Evolutionary conservation across 53 echinoderm and acorn worm genomes (phyloP).

Genomic region (Arbacia lixula): DNA sequence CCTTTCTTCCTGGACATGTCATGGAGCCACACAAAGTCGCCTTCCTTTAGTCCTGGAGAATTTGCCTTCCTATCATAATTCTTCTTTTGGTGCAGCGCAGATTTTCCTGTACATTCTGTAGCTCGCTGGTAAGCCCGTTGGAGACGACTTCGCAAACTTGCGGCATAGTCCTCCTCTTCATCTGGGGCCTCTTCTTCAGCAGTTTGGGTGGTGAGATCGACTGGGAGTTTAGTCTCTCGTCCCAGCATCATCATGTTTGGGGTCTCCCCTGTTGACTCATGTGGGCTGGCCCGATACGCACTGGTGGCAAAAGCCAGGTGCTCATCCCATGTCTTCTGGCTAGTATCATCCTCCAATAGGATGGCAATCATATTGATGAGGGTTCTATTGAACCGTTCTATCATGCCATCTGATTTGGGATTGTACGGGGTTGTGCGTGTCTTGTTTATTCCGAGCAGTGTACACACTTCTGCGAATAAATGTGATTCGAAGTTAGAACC

Average conservation of each 20-base stretch:
- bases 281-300: too few relatives aligned
- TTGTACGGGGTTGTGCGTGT: slow-evolving; percentile 53
- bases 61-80: too few relatives aligned
- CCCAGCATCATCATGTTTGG: slow-evolving; percentile 74
- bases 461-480: slow-evolving; percentile 36
- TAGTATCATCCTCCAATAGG: background rate
- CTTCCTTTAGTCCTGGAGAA: too few relatives aligned
- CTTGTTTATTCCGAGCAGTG: slow-evolving; percentile 47
- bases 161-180: too few relatives aligned
- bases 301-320: slow-evolving; percentile 58
- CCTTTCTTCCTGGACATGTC: too few relatives aligned
- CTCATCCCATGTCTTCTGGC: slow-evolving; percentile 62
- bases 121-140: too few relatives aligned
- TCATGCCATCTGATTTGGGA: slow-evolving; percentile 55
- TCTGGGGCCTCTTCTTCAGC: too few relatives aligned
- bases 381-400: slow-evolving; percentile 55
- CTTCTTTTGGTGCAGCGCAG: too few relatives aligned
- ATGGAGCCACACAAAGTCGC: too few relatives aligned
- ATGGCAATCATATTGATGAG: slow-evolving; percentile 38
- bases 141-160: too few relatives aligned
- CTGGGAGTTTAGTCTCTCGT: slow-evolving; percentile 41
- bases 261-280: slow-evolving; percentile 63
- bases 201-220: slow-evolving; percentile 71
- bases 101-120: too few relatives aligned
- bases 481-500: slow-evolving; percentile 11